These are phyloP conservation scores for Mesoclemmys tuberculata DNA, from an alignment of 2,113 vertebrate species.

Conservation along the genomic window DNA sequence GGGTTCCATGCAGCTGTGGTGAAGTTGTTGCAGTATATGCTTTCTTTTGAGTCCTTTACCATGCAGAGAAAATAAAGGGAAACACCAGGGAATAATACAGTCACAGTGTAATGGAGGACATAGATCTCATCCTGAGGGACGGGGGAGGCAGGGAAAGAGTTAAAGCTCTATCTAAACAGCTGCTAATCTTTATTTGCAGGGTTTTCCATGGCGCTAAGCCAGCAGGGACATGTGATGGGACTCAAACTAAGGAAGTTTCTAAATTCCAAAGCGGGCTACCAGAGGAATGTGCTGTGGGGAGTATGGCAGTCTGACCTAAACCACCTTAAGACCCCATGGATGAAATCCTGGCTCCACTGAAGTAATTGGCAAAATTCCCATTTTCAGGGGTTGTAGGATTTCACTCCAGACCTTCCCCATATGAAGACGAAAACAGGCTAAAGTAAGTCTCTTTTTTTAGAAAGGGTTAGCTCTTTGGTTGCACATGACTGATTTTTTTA, in stretches of 20 bases:
- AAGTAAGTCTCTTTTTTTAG: background rate
- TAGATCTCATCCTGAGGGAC: background rate
- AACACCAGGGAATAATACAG: background rate
- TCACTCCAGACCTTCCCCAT: too few relatives aligned
- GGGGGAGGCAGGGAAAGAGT: background rate
- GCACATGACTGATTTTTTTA: background rate
- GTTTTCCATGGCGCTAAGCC: background rate
- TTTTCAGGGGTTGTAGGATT: background rate
- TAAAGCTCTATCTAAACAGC: background rate
- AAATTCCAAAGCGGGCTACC: background rate
- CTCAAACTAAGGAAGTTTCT: background rate
- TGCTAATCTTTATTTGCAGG: accelerated
- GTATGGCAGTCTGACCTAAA: background rate
- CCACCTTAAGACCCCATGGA: too few relatives aligned
- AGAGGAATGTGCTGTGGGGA: background rate
- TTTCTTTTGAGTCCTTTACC: background rate
- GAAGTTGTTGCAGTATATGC: background rate
- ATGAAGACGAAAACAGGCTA: background rate
- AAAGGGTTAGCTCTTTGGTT: background rate
- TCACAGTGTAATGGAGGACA: background rate
- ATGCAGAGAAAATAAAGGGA: accelerated
- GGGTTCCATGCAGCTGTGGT: accelerated
- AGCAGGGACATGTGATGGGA: background rate
- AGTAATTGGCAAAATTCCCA: too few relatives aligned
- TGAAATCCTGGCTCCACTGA: background rate